A percentile compares a stretch with the other conserved stretches of the same genome.
Evolutionary conservation across 2,797 vertebrate genomes (phyloP).

Genomic region (Columba guinea): DNA sequence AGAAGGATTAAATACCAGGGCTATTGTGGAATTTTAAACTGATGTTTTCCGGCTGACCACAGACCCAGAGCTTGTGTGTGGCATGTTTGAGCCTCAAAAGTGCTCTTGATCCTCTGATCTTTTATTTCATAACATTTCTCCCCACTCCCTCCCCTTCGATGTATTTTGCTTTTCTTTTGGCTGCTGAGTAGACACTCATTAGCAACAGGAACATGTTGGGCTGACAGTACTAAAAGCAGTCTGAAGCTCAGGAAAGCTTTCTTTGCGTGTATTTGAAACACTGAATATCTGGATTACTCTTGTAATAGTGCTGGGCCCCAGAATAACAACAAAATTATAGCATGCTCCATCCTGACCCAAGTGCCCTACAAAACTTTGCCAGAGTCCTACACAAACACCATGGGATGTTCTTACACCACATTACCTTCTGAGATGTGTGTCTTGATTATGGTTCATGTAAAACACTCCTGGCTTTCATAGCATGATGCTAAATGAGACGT

Average conservation of each 20-base stretch:
- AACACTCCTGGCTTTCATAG: neutral
- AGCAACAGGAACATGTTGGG: neutral
- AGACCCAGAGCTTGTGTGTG: slow-evolving; percentile 71
- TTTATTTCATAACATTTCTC: slow-evolving; percentile 69
- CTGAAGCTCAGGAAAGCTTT: slow-evolving; percentile 10
- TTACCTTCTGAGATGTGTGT: neutral
- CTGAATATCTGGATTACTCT: neutral
- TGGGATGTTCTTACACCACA: neutral
- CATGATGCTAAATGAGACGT: neutral
- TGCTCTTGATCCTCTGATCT: slow-evolving; percentile 72
- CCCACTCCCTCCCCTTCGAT: neutral
- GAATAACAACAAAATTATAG: neutral
- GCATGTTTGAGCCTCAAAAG: slow-evolving; percentile 72
- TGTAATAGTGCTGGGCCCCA: neutral
- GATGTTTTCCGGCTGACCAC: slow-evolving; percentile 75
- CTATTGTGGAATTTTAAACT: slow-evolving; percentile 77
- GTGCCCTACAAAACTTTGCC: neutral
- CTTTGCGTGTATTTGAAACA: neutral
- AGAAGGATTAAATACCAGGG: slow-evolving; percentile 76
- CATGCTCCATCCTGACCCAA: neutral
- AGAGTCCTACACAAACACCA: neutral
- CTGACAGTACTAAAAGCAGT: neutral
- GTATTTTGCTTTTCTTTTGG: slow-evolving; percentile 49
- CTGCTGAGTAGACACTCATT: slow-evolving; percentile 11
- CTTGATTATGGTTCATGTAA: neutral